Base-by-base conservation (phyloP, 2,888 invertebrate species). In the Myopa testacea region DNA sequence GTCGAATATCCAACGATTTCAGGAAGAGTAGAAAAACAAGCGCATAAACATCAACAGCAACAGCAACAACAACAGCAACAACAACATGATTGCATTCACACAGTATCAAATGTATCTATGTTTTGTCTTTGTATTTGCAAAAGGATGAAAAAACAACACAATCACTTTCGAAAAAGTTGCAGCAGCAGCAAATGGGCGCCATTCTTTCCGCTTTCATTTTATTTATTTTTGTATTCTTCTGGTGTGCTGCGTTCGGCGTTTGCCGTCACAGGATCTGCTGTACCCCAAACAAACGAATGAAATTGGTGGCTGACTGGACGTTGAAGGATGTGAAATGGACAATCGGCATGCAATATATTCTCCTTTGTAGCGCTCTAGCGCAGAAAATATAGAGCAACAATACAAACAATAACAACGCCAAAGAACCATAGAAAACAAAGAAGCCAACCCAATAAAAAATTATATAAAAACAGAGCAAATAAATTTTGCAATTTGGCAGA, bases 401-500 rank as follows among this genome's bases (percentile, higher is more conserved):
- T 12, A 38, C 14, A 50, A 63, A 38, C 55, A 78, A 63, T 37
- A 75, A 75, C 50, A 72, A 68, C 69, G 76, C 52, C 63, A 77
- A 75, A 50, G 55, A 63, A 60, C 63, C 50, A 19, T 45, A 68
- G 7, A 62, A 67, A 65, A 79, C 62, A 50, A 65, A 75, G 50
- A 12, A 68, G 62, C 70, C 68, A 75, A 74, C 45, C 62, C 62
- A 26, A 60, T 68, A 5, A 75, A 63, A 52, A 63, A 72, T 50
- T 10, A 37, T 55, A 40, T 19, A 60, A 75, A 74, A 78, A 63
- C 68, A 72, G 68, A 68, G 71, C 72, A 80, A 80, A 80, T 80
- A 78, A 78, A 80, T 80, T 80, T 72, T 38, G 78, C 80, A 80
- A 78, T 80, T 80, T 80, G 75, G 71, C 62, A 76, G 70, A 78